A percentile compares a stretch with the other conserved stretches of the same genome.
Evolutionary conservation across 2,888 invertebrate genomes (phyloP).

Genomic region (Agrilus biguttatus): DNA sequence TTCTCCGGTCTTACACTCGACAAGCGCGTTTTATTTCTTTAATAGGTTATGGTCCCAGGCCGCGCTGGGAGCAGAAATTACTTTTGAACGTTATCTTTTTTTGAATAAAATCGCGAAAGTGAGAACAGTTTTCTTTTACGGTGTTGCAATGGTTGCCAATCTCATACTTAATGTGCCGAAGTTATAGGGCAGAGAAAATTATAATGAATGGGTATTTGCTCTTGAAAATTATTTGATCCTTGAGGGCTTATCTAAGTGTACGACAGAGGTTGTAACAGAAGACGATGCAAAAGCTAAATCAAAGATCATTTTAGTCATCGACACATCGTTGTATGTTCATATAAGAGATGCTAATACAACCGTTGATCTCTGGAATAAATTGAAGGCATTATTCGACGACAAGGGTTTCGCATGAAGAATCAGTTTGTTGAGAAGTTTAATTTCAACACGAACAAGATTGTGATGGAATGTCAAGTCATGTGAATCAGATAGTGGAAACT

Average conservation of each 20-base stretch:
- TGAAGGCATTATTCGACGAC: conserved; percentile 13
- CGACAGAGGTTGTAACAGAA: conserved; percentile 6
- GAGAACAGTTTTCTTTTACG: background rate
- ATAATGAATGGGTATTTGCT: conserved; percentile 13
- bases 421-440: conserved; percentile 10
- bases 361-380: conserved; percentile 12
- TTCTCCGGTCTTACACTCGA: too few species aligned
- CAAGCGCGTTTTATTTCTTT: background rate
- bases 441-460: conserved; percentile 7
- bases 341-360: conserved; percentile 12
- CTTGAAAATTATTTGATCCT: conserved; percentile 10
- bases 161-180: conserved; percentile 6
- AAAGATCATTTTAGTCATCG: conserved; percentile 11
- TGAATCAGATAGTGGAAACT: too few species aligned
- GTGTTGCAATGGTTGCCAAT: conserved; percentile 5
- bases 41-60: conserved; percentile 6
- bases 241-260: too few species aligned
- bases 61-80: background rate
- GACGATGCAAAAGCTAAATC: conserved; percentile 9
- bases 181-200: conserved; percentile 13
- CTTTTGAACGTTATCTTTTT: background rate
- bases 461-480: conserved; percentile 4
- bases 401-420: conserved; percentile 13
- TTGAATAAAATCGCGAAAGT: background rate
- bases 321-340: conserved; percentile 14